These are phyloP conservation scores for Streptopelia turtur DNA, from an alignment of 2,797 vertebrate species.

Conservation along the genomic window DNA sequence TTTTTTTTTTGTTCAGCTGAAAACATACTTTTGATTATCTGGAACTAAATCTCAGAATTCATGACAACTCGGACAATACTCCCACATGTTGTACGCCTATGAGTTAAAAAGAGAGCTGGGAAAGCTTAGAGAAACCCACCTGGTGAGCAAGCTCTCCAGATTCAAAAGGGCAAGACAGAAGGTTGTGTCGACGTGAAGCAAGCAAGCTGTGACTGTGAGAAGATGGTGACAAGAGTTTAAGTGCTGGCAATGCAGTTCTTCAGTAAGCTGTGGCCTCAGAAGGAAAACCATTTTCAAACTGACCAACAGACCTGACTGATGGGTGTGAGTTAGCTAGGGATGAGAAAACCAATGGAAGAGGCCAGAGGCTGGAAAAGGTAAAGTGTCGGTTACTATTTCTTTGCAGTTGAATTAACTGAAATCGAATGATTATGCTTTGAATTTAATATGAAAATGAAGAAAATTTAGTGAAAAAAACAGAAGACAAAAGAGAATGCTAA, in stretches of 20 bases:
- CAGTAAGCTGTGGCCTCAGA: not conserved
- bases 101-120: constrained; percentile 18
- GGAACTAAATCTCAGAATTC: constrained; percentile 70
- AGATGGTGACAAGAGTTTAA: not conserved
- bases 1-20: constrained; percentile 62
- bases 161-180: constrained; percentile 1
- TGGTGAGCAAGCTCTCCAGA: constrained; percentile 12
- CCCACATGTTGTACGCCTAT: constrained; percentile 17
- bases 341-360: not conserved
- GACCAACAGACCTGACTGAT: not conserved
- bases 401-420: not conserved
- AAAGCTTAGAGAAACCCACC: constrained; percentile 53
- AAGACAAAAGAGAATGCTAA: not conserved
- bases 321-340: not conserved
- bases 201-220: not conserved
- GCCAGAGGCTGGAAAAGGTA: not conserved
- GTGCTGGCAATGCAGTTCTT: not conserved
- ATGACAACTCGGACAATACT: constrained; percentile 58
- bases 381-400: not conserved
- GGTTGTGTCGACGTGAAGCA: not conserved
- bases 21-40: constrained; percentile 65
- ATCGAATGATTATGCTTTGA: not conserved
- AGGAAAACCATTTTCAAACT: not conserved
- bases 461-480: not conserved
- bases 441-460: not conserved